Conservation (phyloP, 2,113 vertebrate species). For the Pituophis catenifer region DNA sequence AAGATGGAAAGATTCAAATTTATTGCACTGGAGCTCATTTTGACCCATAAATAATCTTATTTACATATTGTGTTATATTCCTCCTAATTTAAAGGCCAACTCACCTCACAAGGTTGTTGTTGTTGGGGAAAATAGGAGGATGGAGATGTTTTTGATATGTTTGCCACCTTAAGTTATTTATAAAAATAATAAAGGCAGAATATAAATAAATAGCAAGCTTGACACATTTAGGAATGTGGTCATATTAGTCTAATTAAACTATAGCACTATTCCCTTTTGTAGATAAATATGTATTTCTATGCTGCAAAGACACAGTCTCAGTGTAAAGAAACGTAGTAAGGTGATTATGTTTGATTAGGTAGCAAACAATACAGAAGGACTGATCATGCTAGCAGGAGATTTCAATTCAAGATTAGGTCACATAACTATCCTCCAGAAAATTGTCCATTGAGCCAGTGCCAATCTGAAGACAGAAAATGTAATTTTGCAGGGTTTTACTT, state of each 20-base stretch:
- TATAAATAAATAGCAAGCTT: background rate
- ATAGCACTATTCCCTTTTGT: background rate
- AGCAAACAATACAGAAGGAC: background rate
- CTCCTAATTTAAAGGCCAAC: background rate
- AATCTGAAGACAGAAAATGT: background rate
- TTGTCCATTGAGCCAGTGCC: background rate
- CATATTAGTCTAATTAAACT: background rate
- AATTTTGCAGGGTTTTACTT: background rate
- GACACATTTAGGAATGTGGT: background rate
- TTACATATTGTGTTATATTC: background rate
- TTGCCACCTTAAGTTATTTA: background rate
- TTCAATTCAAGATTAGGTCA: background rate
- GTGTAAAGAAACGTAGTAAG: background rate
- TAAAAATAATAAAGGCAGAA: background rate
- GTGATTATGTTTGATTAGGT: background rate
- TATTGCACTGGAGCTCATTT: background rate
- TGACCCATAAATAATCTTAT: background rate
- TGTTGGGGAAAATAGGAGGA: background rate
- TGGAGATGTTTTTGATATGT: background rate
- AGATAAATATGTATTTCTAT: background rate
- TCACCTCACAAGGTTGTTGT: background rate
- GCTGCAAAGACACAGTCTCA: background rate
- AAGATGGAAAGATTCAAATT: background rate
- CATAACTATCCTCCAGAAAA: background rate
- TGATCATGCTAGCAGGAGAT: background rate